Conservation (phyloP, 2,797 vertebrate species). For the Smutsia temminckii region DNA sequence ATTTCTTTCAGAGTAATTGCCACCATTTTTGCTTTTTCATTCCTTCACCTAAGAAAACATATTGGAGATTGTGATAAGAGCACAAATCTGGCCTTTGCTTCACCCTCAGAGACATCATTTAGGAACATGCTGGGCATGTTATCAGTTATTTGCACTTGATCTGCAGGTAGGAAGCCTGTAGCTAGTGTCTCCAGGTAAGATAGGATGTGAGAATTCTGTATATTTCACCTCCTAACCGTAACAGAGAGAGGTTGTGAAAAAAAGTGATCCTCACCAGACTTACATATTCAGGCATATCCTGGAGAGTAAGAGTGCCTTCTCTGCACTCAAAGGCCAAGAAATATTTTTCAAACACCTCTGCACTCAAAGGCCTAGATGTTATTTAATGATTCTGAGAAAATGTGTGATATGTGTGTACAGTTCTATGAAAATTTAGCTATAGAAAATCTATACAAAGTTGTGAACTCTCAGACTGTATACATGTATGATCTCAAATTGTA, state of each 20-base stretch:
- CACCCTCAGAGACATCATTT: neutral
- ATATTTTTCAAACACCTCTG: neutral
- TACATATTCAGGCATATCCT: neutral
- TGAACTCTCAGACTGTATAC: neutral
- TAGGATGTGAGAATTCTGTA: neutral
- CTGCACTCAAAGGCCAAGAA: neutral
- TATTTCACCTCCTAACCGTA: neutral
- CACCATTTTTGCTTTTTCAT: neutral
- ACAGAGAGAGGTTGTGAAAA: neutral
- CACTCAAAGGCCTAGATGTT: no score
- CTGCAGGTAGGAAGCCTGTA: neutral
- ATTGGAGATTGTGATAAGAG: neutral
- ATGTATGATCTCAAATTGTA: neutral
- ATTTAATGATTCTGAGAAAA: neutral
- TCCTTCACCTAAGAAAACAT: neutral
- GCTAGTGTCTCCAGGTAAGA: neutral
- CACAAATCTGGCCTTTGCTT: neutral
- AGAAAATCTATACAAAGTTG: neutral
- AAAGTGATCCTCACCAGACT: neutral
- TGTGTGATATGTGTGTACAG: no score
- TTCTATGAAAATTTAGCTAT: neutral
- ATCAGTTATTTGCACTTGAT: neutral
- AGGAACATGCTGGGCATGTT: neutral
- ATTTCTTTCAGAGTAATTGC: neutral
- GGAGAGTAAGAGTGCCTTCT: neutral